phyloP scores from a whole-genome alignment of 2,888 invertebrate species.

The Smittia aterrima region DNA sequence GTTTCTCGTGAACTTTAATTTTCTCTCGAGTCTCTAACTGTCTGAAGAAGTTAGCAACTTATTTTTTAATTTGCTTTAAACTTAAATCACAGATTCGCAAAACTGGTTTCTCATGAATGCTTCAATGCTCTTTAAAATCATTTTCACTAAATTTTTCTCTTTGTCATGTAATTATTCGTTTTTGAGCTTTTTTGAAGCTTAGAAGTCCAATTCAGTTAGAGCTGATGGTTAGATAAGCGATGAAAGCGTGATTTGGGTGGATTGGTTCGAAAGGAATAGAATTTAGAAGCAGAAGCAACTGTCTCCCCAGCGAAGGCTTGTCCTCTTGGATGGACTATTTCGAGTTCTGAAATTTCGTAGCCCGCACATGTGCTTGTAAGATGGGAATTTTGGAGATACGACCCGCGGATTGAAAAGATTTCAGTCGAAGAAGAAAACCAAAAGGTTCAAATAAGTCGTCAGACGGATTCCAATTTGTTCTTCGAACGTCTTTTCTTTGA shows the following conservation, averaged over 20 bases:
- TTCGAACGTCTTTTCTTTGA: slow-evolving; percentile 17
- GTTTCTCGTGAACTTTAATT: background rate
- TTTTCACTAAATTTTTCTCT: background rate
- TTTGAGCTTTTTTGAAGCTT: slow-evolving; percentile 27
- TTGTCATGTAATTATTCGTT: background rate
- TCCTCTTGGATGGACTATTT: slow-evolving; percentile 96
- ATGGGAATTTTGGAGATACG: background rate
- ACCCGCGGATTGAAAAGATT: background rate
- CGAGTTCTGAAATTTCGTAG: slow-evolving; percentile 87
- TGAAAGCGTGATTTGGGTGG: slow-evolving; percentile 11
- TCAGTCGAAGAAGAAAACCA: background rate
- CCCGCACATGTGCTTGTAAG: slow-evolving; percentile 78
- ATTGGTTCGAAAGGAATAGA: slow-evolving; percentile 42
- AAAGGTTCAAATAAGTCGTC: background rate
- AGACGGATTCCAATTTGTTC: background rate
- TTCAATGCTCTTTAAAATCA: background rate
- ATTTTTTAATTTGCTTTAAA: slow-evolving; percentile 12
- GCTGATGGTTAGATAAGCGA: background rate
- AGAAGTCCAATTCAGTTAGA: background rate
- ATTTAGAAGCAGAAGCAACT: slow-evolving; percentile 63
- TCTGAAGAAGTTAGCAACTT: background rate
- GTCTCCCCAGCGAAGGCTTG: slow-evolving; percentile 94
- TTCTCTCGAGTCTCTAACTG: background rate
- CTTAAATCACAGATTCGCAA: slow-evolving; percentile 35
- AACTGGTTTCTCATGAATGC: background rate